phyloP scores from a whole-genome alignment of 37 sponge, comb jelly and placozoan genomes.

The Oscarella lobularis region DNA sequence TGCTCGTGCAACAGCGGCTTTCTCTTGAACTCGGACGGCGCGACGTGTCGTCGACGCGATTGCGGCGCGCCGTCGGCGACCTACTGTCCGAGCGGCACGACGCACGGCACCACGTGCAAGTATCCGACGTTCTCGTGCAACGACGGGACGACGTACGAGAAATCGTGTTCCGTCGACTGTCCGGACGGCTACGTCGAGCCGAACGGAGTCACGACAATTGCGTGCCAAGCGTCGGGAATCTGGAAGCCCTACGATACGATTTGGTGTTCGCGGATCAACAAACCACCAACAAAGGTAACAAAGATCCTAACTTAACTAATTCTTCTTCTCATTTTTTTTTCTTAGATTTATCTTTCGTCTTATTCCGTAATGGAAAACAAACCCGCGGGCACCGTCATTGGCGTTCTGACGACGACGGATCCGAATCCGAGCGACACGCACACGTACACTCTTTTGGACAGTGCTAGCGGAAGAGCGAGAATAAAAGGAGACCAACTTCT shows the following conservation, averaged over 20 bases:
- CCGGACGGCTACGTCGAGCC: not conserved
- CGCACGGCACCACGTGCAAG: not conserved
- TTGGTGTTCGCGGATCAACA: not conserved
- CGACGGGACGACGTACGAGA: not conserved
- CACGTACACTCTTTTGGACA: constrained; percentile 1
- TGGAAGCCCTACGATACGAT: not conserved
- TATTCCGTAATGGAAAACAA: not conserved
- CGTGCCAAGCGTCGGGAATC: not conserved
- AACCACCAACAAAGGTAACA: not conserved
- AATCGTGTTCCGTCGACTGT: not conserved
- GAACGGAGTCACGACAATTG: not conserved
- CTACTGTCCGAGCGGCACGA: constrained; percentile 3
- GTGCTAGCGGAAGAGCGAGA: not conserved
- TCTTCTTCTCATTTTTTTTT: not conserved
- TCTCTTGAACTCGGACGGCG: not conserved
- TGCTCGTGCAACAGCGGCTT: constrained; percentile 3
- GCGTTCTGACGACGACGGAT: not conserved
- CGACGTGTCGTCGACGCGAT: not conserved
- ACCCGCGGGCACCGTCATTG: not conserved
- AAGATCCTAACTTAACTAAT: too few relatives aligned
- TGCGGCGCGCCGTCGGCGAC: not conserved
- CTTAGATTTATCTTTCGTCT: not conserved
- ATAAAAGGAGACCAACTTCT: not conserved
- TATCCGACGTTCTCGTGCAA: not conserved
- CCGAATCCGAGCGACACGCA: not conserved